Percentiles rank a stretch among this genome's conserved stretches.
Conservation (phyloP, 2,888 invertebrate genomes). For the Acanthoscelides obtectus region DNA sequence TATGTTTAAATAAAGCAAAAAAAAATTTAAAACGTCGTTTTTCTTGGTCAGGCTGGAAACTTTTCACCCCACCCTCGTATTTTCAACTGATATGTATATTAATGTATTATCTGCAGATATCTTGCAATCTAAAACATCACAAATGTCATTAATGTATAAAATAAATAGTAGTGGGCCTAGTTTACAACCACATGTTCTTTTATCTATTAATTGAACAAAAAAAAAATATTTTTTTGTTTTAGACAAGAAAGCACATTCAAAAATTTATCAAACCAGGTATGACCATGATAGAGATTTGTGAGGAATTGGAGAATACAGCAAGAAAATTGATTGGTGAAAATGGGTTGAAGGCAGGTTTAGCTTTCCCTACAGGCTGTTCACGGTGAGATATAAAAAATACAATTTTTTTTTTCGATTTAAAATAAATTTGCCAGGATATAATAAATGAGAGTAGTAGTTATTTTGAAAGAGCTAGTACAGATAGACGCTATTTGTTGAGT, state of each 20-base stretch:
- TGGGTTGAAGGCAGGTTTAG: slow-evolving; percentile 88
- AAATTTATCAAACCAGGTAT: slow-evolving; percentile 96
- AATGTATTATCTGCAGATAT: no score
- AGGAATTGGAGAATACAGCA: slow-evolving; percentile 89
- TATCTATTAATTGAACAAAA: neutral
- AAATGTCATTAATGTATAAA: no score
- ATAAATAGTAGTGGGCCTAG: no score
- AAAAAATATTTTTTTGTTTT: slow-evolving; percentile 2
- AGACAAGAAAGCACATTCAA: slow-evolving; percentile 88
- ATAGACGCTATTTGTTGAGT: no score
- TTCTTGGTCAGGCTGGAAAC: no score
- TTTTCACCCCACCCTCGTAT: no score
- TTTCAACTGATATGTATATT: no score
- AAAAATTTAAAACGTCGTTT: no score
- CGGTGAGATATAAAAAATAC: neutral
- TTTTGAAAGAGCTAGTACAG: no score
- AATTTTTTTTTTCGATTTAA: neutral
- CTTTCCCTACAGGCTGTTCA: slow-evolving; percentile 85
- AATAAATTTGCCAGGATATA: no score
- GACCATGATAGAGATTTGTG: slow-evolving; percentile 98
- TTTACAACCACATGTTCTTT: neutral
- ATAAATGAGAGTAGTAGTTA: no score
- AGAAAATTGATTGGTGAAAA: slow-evolving; percentile 90
- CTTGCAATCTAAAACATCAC: no score
- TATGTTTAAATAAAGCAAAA: neutral